Percentiles rank a stretch among this genome's conserved stretches.
phyloP scores from a whole-genome alignment of 2,888 invertebrate species.

The Drosophila greeni region DNA sequence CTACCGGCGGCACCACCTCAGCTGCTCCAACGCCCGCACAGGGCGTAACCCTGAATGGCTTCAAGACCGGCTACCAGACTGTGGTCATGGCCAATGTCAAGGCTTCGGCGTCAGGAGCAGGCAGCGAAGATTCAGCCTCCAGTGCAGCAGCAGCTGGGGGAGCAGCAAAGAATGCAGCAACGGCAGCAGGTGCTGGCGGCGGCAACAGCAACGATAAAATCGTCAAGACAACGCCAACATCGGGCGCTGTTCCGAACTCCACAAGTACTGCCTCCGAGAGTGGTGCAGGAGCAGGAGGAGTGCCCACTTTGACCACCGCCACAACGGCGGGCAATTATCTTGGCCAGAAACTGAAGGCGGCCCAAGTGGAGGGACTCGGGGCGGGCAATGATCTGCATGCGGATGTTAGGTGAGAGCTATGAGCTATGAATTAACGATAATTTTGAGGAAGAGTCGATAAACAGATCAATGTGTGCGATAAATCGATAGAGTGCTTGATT shows the following conservation, averaged over 20 bases:
- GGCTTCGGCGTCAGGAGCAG: slow-evolving; percentile 22
- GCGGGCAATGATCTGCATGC: slow-evolving; percentile 73
- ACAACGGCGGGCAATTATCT: slow-evolving; percentile 74
- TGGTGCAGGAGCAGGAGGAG: slow-evolving; percentile 32
- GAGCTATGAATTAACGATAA: background rate
- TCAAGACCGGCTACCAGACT: slow-evolving; percentile 66
- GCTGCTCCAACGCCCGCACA: slow-evolving; percentile 44
- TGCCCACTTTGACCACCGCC: slow-evolving; percentile 69
- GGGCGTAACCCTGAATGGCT: slow-evolving; percentile 59
- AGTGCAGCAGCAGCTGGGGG: slow-evolving; percentile 3
- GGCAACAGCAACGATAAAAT: slow-evolving; percentile 50
- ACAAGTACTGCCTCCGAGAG: slow-evolving; percentile 7
- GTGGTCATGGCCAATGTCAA: slow-evolving; percentile 62
- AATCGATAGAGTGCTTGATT: background rate
- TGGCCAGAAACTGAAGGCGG: slow-evolving; percentile 77
- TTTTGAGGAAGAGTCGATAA: background rate
- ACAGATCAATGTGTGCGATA: background rate
- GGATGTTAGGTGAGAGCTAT: slow-evolving; percentile 75
- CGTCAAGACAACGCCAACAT: slow-evolving; percentile 38
- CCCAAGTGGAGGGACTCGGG: slow-evolving; percentile 75
- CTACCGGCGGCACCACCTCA: slow-evolving; percentile 25
- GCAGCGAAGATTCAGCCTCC: slow-evolving; percentile 31
- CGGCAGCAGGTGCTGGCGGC: slow-evolving; percentile 8
- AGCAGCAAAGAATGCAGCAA: slow-evolving; percentile 14
- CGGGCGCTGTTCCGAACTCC: background rate